Base-by-base conservation (phyloP, 2,888 invertebrate species). In the Sinotaia quadrata region DNA sequence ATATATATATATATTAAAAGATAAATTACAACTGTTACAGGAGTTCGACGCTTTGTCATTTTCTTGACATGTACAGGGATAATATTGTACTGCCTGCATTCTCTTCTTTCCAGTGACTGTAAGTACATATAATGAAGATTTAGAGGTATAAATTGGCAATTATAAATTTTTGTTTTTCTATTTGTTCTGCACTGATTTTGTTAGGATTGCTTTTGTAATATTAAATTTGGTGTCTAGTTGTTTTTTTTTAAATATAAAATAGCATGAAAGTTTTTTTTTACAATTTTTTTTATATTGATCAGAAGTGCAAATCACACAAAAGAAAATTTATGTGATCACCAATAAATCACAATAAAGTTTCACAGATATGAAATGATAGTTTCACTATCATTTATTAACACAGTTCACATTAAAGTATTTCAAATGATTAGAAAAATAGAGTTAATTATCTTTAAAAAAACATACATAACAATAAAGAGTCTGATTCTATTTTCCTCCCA, bases 1-100 rank as follows among this genome's bases (percentile, higher is more conserved):
- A 24, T 5, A 60, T 27, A 41, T 21, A 2, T 41, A 37, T 7
- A 21, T 60, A 10, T 41, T 7, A 41, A 15, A 8, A 58, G 10
- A 44, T 41, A 8, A 62, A n/a, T n/a, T n/a, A n/a, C n/a, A 7
- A 49, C n/a, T 27, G 5, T 67, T 72, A n/a, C 57, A 78, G 78
- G 78, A 65, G 51, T 75, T 36, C 75, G 73, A 63, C 74, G 74
- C 61, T 66, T 77, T 27, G 52, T 74, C 18, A 21, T 73, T 37
- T 47, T 76, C 44, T 51, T 69, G 15, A 52, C 75, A 4, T 71
- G 72, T 62, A 67, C 69, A 27, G 58, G 63, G 37, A n/a, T 77
- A 15, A 71, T 68, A 4, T n/a, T 76, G 8, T 78, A 78, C 63
- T 68, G 70, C 47, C 51, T 70, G 2, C 68, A 70, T 33, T 60